phyloP scores from a whole-genome alignment of 2,797 vertebrate genomes.

The Crocodylus rhombifer region DNA sequence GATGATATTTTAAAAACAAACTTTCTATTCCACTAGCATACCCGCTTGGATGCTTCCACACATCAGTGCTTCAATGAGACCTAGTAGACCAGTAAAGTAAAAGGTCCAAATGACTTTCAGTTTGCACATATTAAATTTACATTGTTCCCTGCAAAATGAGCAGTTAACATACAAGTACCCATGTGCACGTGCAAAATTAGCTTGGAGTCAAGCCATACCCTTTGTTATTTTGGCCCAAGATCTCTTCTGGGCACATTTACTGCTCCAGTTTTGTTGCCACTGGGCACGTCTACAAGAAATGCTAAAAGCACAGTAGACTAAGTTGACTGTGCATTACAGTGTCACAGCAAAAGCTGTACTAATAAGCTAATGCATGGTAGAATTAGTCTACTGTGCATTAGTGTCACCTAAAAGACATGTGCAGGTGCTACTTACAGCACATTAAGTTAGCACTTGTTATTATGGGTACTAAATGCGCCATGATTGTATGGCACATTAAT shows the following conservation, averaged over 20 bases:
- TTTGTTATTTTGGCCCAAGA: not conserved
- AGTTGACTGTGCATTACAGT: too few relatives aligned
- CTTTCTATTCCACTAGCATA: accelerated
- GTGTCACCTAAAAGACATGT: too few relatives aligned
- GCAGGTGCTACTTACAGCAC: too few relatives aligned
- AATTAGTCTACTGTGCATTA: too few relatives aligned
- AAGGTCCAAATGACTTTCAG: not conserved
- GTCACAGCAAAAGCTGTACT: too few relatives aligned
- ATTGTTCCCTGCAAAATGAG: not conserved
- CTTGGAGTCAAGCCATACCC: not conserved
- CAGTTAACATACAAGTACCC: not conserved
- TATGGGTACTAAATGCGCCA: too few relatives aligned
- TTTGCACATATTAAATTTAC: not conserved
- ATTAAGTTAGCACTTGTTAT: too few relatives aligned
- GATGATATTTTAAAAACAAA: not conserved
- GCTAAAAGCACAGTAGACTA: too few relatives aligned
- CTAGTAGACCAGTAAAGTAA: not conserved
- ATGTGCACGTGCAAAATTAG: not conserved
- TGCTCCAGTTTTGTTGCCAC: not conserved
- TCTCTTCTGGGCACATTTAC: accelerated
- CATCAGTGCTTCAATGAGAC: not conserved
- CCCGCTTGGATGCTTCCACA: accelerated
- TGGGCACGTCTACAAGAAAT: too few relatives aligned
- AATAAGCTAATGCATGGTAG: too few relatives aligned
- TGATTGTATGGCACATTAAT: too few relatives aligned